These are phyloP conservation scores for Misgurnus mizolepis DNA, from an alignment of 2,113 vertebrate species.

Conservation along the genomic window DNA sequence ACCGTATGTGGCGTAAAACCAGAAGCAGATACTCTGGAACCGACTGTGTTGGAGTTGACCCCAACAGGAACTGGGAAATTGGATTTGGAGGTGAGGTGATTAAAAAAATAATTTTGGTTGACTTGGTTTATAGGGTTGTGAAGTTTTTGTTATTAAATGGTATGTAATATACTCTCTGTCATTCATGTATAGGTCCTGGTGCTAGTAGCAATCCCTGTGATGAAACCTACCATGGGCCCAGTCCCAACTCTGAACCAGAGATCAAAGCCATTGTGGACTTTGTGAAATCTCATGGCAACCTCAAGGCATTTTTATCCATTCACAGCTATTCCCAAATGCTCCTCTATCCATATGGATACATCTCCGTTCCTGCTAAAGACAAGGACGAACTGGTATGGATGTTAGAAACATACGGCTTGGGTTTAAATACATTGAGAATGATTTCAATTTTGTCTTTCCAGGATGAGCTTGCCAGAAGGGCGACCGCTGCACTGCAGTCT, in stretches of 20 bases:
- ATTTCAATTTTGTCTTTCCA: too few relatives aligned
- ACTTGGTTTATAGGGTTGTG: not conserved
- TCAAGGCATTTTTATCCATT: slow-evolving; percentile 93
- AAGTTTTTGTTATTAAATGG: not conserved
- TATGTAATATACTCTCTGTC: not conserved
- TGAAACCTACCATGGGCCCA: slow-evolving; percentile 81
- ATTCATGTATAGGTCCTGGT: slow-evolving; percentile 70
- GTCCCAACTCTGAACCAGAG: slow-evolving; percentile 84
- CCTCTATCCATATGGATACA: slow-evolving; percentile 92
- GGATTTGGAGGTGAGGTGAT: slow-evolving; percentile 84
- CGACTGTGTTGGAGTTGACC: slow-evolving; percentile 82
- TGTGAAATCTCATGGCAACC: slow-evolving; percentile 80
- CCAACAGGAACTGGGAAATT: slow-evolving; percentile 88
- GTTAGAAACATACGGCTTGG: too few relatives aligned
- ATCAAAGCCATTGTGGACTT: slow-evolving; percentile 94
- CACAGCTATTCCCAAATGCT: slow-evolving; percentile 96
- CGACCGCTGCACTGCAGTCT: too few relatives aligned
- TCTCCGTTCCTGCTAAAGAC: slow-evolving; percentile 55
- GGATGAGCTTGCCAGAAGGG: too few relatives aligned
- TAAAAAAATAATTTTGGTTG: not conserved
- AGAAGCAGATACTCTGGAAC: slow-evolving; percentile 77
- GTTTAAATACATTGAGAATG: too few relatives aligned
- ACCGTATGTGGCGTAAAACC: slow-evolving; percentile 92
- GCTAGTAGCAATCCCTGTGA: slow-evolving; percentile 83
- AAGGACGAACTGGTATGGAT: slow-evolving; percentile 81